Base-by-base conservation (phyloP, 2,113 vertebrate species). In the Shinisaurus crocodilurus region DNA sequence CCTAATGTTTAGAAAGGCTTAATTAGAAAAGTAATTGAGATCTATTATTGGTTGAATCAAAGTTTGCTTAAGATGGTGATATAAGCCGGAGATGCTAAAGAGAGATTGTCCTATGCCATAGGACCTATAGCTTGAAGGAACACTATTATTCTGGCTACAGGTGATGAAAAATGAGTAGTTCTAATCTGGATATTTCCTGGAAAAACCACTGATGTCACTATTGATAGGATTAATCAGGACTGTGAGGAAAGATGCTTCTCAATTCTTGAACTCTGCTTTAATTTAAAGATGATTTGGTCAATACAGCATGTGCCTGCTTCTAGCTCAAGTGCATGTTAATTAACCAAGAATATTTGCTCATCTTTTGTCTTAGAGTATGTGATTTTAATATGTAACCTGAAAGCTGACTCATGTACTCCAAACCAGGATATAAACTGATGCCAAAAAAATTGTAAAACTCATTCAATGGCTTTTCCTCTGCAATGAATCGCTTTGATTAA, bases 391-490 rank as follows among this genome's bases (percentile, higher is more conserved):
- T n/a, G n/a, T n/a, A n/a, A n/a, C n/a, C n/a, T 45, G 40, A 85
- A 69, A 34, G 83, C 40, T 85, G 65, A 45, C 40, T 84, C 82
- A 67, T 84, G 18, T 43, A 29, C 65, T 85, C 25, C 43, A 48
- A 67, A 48, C 40, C 29, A 34, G 25, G 60, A 84, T 40, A 60
- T 40, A 54, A 54, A 48, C 57, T n/a, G n/a, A n/a, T n/a, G n/a
- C n/a, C n/a, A n/a, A n/a, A 37, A 40, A 32, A 3, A 48, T 43
- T 79, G 43, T 67, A 65, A 67, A 84, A 37, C 37, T 43, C 25
- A 84, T 84, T n/a, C n/a, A n/a, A n/a, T 43, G 37, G 13, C n/a
- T 84, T 65, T 84, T 32, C 65, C 83, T 69, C 40, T 85, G 83
- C 27, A 85, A 70, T 85, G 65, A 85, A 85, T 45, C 34, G 16